Evolutionary conservation across 2,797 vertebrate genomes (phyloP), one percentile per base, ranked within the genome.

Genomic region (Meda fulgida): DNA sequence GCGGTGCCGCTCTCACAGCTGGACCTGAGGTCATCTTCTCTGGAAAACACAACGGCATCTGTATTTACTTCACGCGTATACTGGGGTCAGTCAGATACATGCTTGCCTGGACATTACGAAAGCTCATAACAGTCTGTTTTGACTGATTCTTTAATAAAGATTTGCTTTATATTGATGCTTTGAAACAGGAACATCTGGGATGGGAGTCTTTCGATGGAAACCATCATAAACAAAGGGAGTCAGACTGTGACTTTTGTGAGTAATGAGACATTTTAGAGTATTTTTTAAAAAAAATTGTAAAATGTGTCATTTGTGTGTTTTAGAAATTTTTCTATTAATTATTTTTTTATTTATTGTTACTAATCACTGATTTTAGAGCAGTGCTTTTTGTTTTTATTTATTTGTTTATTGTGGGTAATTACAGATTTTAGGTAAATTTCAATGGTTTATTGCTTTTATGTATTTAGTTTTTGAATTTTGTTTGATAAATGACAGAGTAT

Each of bases 1-100:
- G 93, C 26, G 81, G 92, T 75, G 81, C 90, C 1, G 14, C 95
- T 16, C 78, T 97, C 83, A 89, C 95, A 0, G 94, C 96, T 34
- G 96, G 96, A n/a, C 97, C 98, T 0, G 98, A 99, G 92, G 96
- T 98, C 85, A 95, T 99, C 29, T 99, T 96, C 93, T 99, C 98
- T 31, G 98, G 98, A 80, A 99, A 98, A 87, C 98, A 99, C 92
- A 97, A 97, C 6, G 97, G 98, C 78, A 98, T 99, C 90, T 96
- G 97, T 91, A 93, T 99, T 90, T 99, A 98, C 92, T 99, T 99
- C 86, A 95, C 96, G 80, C 96, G 98, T 65, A 97, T 99, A 89
- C 94, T 99, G 69, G 97, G 98, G 98, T 99, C 83, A 95, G 95
- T 91, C 60, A 87, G 83, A 19, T 36, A 19, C 19, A 46, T 6